These are phyloP conservation scores for Phaenicophaeus curvirostris DNA, from an alignment of 2,797 vertebrate species.

Conservation along the genomic window DNA sequence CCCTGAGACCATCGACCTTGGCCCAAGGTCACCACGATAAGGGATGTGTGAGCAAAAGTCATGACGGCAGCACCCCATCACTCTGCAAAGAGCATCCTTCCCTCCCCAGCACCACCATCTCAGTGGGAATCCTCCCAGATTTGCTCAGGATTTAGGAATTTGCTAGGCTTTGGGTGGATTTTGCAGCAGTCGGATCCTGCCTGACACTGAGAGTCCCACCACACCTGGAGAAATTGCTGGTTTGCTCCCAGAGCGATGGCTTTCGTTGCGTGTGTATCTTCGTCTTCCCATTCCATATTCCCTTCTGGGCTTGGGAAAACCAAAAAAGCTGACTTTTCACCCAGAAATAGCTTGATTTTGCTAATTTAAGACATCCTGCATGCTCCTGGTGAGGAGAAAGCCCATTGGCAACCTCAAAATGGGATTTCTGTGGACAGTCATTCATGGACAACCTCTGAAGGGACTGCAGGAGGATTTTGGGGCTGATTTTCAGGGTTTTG, in stretches of 20 bases:
- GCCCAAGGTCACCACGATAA: accelerated
- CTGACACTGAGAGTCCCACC: accelerated
- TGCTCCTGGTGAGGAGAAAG: accelerated
- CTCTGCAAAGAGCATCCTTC: neutral
- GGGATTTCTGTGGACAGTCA: neutral
- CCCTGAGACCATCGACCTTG: neutral
- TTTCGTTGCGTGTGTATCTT: neutral
- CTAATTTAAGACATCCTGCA: neutral
- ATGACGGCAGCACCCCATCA: accelerated
- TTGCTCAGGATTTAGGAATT: neutral
- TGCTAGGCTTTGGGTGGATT: neutral
- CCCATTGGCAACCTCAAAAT: no score
- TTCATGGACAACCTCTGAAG: neutral
- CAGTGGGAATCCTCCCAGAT: neutral
- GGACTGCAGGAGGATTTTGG: neutral
- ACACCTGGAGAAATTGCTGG: accelerated
- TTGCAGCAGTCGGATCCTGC: accelerated
- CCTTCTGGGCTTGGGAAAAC: neutral
- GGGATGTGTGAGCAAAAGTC: neutral
- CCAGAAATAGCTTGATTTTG: neutral
- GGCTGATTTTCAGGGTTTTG: neutral
- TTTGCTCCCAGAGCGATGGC: accelerated
- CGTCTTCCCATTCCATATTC: no score
- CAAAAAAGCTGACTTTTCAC: neutral
- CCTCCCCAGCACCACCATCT: accelerated